Base-by-base conservation (phyloP, 2,797 vertebrate genomes). In the Liasis olivaceus region DNA sequence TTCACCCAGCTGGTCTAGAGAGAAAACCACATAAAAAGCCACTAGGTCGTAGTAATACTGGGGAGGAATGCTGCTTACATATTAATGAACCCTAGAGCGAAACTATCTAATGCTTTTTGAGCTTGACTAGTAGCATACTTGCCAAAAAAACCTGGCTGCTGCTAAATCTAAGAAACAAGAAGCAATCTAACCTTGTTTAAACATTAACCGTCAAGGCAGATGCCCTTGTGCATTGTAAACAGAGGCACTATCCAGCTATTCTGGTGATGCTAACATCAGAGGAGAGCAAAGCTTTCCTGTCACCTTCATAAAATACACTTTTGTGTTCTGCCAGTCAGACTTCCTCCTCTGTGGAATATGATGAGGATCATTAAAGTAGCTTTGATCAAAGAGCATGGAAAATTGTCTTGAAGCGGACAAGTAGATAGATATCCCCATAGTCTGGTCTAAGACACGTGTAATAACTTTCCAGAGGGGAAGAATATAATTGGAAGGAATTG, bases 401-500 rank as follows among this genome's bases (percentile, higher is more conserved):
- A 64, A 93, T 95, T 86, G 92, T 92, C 88, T 93, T 87, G 62
- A 94, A 87, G 58, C 92, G 6, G 69, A 92, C 47, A 85, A 58
- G 66, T 59, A 85, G 91, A 81, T 63, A 89, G 56, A 86, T 64
- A 91, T 95, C 85, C 62, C 62, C 63, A 60, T 93, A 93, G 17
- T 15, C 81, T 94, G 87, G 60, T 94, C 58, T 86, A 92, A 92
- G 64, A 66, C 91, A 85, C 12, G 91, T 85, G 6, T 81, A 63
- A 87, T 87, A 64, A 11, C 91, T 93, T 90, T 88, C 84, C 66
- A 66, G 51, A 15, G 6, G 1, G 92, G 31, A 87, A 95, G 92
- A 95, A 94, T 94, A 88, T 94, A 94, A 95, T 94, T 94, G 95
- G 64, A 95, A 28, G 77, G 94, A 85, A 94, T 84, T 89, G 77